Conservation (phyloP, 2,113 vertebrate genomes). For the Psittacula cyanocephala region DNA sequence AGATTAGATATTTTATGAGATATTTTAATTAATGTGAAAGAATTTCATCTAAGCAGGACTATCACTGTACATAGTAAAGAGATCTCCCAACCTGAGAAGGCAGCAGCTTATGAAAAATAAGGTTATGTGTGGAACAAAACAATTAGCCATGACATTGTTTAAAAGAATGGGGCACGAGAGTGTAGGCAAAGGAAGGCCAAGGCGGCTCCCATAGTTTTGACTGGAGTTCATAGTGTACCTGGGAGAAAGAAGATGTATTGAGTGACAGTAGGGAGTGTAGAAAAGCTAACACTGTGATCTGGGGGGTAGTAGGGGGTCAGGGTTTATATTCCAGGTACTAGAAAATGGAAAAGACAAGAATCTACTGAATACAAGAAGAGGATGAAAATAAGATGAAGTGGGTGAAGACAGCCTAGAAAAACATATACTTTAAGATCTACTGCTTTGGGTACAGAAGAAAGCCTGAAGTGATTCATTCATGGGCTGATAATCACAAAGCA, state of each 20-base stretch:
- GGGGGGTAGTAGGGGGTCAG: neutral
- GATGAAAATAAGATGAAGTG: neutral
- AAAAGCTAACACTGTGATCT: neutral
- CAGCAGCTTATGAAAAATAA: neutral
- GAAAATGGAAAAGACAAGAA: neutral
- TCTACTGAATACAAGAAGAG: neutral
- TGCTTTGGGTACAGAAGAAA: neutral
- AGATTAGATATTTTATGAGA: neutral
- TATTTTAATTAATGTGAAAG: neutral
- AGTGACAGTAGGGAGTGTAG: neutral
- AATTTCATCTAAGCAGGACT: neutral
- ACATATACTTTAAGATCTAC: neutral
- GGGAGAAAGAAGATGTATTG: neutral
- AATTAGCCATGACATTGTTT: fast-evolving
- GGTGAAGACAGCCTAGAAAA: neutral
- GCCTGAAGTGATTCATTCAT: neutral
- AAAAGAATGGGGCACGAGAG: neutral
- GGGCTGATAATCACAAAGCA: neutral
- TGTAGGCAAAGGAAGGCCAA: neutral
- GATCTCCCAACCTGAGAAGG: neutral
- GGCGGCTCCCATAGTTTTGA: fast-evolving
- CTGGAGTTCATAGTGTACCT: neutral
- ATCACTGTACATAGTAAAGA: neutral
- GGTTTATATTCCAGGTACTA: neutral
- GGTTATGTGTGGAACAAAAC: fast-evolving